phyloP scores from a whole-genome alignment of 2,888 invertebrate species.

The Noctua fimbriata region DNA sequence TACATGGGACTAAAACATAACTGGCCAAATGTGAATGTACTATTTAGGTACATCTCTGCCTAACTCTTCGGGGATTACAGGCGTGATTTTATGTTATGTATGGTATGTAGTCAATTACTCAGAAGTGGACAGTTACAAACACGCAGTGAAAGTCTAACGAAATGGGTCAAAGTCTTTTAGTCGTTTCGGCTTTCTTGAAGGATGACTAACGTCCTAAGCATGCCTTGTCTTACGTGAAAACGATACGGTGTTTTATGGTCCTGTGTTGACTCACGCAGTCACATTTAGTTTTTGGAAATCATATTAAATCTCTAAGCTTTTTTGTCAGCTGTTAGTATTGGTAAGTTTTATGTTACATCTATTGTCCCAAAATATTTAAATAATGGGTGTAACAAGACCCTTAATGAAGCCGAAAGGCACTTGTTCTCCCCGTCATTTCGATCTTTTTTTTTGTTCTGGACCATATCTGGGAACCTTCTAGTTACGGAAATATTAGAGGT shows the following conservation, averaged over 20 bases:
- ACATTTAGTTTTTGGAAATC: background rate
- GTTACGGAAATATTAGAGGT: too few relatives aligned
- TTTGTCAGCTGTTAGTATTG: too few relatives aligned
- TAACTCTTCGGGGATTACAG: background rate
- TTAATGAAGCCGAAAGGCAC: too few relatives aligned
- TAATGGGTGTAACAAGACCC: too few relatives aligned
- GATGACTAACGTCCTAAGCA: constrained; percentile 20
- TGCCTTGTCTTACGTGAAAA: background rate
- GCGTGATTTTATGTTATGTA: too few relatives aligned
- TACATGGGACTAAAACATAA: background rate
- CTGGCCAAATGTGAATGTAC: background rate
- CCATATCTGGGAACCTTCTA: too few relatives aligned
- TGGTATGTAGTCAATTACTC: background rate
- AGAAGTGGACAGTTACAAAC: background rate
- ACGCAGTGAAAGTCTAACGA: constrained; percentile 23
- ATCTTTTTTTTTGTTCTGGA: too few relatives aligned
- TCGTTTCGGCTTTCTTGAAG: constrained; percentile 27
- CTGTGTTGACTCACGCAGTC: background rate
- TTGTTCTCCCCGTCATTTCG: too few relatives aligned
- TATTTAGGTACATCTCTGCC: background rate
- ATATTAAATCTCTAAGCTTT: background rate
- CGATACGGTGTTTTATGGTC: background rate
- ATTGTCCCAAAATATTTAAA: too few relatives aligned
- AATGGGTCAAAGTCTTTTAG: constrained; percentile 17
- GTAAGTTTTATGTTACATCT: too few relatives aligned